These are phyloP conservation scores for Verasper variegatus DNA, from an alignment of 2,113 vertebrate species.

Conservation along the genomic window DNA sequence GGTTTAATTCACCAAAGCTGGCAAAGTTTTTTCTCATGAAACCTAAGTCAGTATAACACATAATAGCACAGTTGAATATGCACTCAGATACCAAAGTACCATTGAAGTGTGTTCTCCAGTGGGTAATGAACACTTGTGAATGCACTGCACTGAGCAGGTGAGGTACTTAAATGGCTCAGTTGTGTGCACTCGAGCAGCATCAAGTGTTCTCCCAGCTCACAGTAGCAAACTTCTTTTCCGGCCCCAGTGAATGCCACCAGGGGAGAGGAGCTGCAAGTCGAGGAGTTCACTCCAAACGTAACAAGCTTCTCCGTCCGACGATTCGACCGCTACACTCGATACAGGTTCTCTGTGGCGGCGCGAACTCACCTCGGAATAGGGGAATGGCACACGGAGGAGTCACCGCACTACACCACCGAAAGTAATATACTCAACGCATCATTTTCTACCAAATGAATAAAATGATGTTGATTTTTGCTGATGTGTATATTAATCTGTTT, in stretches of 20 bases:
- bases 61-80: conserved; percentile 29
- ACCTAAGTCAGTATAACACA: not conserved
- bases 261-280: conserved; percentile 81
- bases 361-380: conserved; percentile 89
- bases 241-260: conserved; percentile 90
- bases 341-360: conserved; percentile 90
- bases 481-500: not conserved
- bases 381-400: conserved; percentile 87
- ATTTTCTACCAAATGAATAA: not conserved
- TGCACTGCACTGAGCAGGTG: conserved; percentile 13
- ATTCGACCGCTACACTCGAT: conserved; percentile 92
- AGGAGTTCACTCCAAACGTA: conserved; percentile 89
- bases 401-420: conserved; percentile 90
- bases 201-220: conserved; percentile 9
- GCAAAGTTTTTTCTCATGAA: not conserved
- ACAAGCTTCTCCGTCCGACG: conserved; percentile 90
- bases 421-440: conserved; percentile 77
- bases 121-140: conserved; percentile 43
- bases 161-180: conserved; percentile 32
- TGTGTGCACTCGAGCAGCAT: conserved; percentile 18
- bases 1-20: no score
- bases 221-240: conserved; percentile 2
- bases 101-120: conserved; percentile 21
- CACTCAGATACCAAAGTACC: conserved; percentile 33
- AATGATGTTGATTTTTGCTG: not conserved